Evolutionary conservation across 2,113 vertebrate genomes (phyloP).

Genomic region (Megaceryle torquata): DNA sequence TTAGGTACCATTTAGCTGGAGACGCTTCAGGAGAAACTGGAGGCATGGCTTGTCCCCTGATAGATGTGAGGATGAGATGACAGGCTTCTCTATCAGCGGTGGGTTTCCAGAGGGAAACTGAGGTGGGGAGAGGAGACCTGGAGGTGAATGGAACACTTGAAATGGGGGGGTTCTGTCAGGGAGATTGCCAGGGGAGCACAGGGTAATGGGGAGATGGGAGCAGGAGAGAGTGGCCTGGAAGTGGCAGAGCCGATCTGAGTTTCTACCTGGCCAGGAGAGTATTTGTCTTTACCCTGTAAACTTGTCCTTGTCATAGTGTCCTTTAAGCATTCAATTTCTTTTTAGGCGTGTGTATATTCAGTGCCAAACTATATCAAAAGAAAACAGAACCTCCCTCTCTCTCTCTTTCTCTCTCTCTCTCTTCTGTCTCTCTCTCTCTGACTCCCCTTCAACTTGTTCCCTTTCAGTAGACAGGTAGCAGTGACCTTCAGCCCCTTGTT

Average conservation of each 20-base stretch:
- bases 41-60: background rate
- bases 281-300: background rate
- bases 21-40: background rate
- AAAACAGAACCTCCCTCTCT: background rate
- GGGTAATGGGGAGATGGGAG: background rate
- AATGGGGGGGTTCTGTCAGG: background rate
- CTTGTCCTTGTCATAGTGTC: background rate
- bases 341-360: background rate
- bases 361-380: background rate
- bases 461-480: background rate
- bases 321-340: background rate
- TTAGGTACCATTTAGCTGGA: background rate
- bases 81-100: background rate
- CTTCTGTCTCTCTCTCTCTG: background rate
- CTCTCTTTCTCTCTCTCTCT: background rate
- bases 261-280: background rate
- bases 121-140: background rate
- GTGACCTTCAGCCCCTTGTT: background rate
- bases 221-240: background rate
- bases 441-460: background rate
- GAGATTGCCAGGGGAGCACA: background rate
- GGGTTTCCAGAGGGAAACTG: background rate
- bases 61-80: background rate
- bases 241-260: background rate
- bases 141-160: background rate